Evolutionary conservation across 2,797 vertebrate genomes (phyloP).

Genomic region (Megalops cyprinoides): DNA sequence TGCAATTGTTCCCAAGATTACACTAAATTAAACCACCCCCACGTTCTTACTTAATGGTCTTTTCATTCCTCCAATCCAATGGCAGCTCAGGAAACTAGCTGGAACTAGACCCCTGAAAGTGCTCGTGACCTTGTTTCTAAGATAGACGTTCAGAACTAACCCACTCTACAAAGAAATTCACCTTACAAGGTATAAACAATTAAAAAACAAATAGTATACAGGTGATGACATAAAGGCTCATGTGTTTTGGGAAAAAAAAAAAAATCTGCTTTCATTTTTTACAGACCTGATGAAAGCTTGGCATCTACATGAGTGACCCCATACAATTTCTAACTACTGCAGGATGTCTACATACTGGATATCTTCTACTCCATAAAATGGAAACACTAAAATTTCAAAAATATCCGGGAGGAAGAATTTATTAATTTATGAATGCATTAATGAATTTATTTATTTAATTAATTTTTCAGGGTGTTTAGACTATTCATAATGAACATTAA

Average conservation of each 20-base stretch:
- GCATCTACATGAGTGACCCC: no score
- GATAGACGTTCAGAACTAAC: not conserved
- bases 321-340: no score
- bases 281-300: no score
- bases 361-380: no score
- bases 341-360: no score
- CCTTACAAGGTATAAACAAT: not conserved
- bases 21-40: conserved; percentile 73
- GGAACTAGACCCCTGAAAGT: conserved; percentile 20
- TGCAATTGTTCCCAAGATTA: conserved; percentile 88
- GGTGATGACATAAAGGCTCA: not conserved
- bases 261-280: not conserved
- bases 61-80: conserved; percentile 76
- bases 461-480: no score
- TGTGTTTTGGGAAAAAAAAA: not conserved
- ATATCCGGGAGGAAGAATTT: no score
- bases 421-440: no score
- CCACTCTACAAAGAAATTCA: not conserved
- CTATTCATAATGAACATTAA: no score
- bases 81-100: conserved; percentile 47
- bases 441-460: no score
- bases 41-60: conserved; percentile 74
- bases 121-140: conserved; percentile 34
- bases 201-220: not conserved
- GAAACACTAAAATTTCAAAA: no score